Evolutionary conservation across 30 jellyfish, hydroid and myxozoan species (phyloP), one percentile per base, ranked within the genome.

Genomic region (Turritopsis rubra): DNA sequence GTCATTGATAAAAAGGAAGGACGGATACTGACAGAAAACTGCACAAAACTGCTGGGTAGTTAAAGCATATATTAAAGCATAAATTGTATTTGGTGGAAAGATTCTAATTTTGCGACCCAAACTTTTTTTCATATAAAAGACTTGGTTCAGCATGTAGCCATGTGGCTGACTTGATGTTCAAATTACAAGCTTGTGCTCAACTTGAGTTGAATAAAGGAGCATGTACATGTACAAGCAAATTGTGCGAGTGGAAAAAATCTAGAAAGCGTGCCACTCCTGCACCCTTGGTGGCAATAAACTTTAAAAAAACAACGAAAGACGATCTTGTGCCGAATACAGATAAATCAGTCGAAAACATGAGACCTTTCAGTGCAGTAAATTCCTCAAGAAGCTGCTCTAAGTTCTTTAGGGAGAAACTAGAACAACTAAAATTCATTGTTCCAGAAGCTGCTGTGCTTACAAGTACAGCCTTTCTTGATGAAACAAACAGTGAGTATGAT

Each of bases 121-220:
- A n/a, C n/a, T n/a, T n/a, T n/a, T n/a, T n/a, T 68, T 68, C 30
- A 23, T 68, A 68, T 27, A 68, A 26, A 16, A 84, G 91, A 31
- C 86, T 84, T 52, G 87, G 91, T 28, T 53, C 91, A 22, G 83
- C 52, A 53, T 84, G 91, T 79, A 84, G 91, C 72, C 91, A 75
- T 75, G 89, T 73, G 72, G 86, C 75, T 25, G 91, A 86, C 13
- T 70, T 84, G 78, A 81, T 84, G 71, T 84, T 84, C 28, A 75
- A 75, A 78, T 72, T 74, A 26, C 81, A 84, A 72, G 82, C 87
- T n/a, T 54, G 82, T 23, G 41, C 85, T 21, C 87, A 71, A 28
- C 75, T 52, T 41, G 82, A 52, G 76, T 71, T 66, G 53, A 72
- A 73, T 68, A 83, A 73, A 28, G 5, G 18, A 52, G 85, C 73